A percentile compares a stretch with the other conserved stretches of the same genome.
phyloP scores from a whole-genome alignment of 2,113 vertebrate genomes.

The Rissa tridactyla region DNA sequence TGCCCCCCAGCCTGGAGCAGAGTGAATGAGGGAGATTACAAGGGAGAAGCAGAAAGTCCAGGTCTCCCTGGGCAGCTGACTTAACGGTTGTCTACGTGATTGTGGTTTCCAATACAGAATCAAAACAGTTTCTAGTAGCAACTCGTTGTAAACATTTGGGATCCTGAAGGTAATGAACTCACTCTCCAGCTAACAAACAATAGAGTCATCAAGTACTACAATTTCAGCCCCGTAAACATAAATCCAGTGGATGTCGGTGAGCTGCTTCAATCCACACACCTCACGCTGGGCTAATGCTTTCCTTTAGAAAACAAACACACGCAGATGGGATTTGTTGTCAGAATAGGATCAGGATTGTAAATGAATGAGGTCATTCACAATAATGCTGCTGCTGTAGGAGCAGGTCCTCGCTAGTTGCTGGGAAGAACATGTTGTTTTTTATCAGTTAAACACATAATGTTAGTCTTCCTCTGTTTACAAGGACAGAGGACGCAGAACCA shows the following conservation, averaged over 20 bases:
- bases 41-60: background rate
- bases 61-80: background rate
- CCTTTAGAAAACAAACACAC: constrained; percentile 52
- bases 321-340: constrained; percentile 64
- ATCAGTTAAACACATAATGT: constrained; percentile 24
- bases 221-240: constrained; percentile 7
- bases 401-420: constrained; percentile 26
- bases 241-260: background rate
- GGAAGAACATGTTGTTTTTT: constrained; percentile 5
- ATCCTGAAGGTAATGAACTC: constrained; percentile 37
- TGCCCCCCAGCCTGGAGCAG: background rate
- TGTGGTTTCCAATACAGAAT: constrained; percentile 49
- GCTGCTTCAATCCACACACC: constrained; percentile 20
- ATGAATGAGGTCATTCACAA: constrained; percentile 55
- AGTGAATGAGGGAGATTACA: background rate
- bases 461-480: constrained; percentile 19
- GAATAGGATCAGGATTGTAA: constrained; percentile 40
- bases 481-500: background rate
- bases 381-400: constrained; percentile 23
- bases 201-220: constrained; percentile 3
- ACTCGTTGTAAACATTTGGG: constrained; percentile 37
- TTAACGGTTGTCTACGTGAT: background rate
- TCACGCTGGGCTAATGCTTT: background rate
- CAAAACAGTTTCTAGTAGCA: constrained; percentile 52
- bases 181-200: constrained; percentile 26